Conservation (phyloP, 2,797 vertebrate genomes). For the Cyprinella venusta region DNA sequence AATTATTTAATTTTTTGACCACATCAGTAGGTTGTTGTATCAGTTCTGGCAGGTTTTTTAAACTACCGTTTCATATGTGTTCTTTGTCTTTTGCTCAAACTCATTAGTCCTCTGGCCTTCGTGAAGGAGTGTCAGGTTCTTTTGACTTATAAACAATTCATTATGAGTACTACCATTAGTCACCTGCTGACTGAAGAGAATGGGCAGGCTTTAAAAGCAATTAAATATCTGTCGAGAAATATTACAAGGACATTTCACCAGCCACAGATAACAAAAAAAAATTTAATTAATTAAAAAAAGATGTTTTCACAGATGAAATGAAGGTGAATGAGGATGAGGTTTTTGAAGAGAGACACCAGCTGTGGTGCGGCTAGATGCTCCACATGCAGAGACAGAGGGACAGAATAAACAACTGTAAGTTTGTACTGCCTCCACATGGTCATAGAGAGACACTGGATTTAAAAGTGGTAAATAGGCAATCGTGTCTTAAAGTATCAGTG, state of each 20-base stretch:
- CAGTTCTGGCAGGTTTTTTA: neutral
- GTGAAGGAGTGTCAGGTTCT: constrained; percentile 27
- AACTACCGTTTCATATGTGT: neutral
- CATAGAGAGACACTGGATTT: neutral
- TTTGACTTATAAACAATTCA: constrained; percentile 45
- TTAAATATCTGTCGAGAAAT: neutral
- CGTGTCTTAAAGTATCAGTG: neutral
- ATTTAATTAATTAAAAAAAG: no score
- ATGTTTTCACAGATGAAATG: neutral
- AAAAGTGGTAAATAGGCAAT: neutral
- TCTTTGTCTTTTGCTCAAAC: neutral
- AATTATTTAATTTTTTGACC: no score
- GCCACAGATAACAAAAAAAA: neutral
- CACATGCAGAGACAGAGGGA: neutral
- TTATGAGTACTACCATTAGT: neutral
- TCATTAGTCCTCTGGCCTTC: neutral
- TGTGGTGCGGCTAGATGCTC: neutral
- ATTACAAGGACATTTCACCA: neutral
- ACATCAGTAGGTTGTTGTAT: neutral
- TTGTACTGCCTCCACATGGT: constrained; percentile 6
- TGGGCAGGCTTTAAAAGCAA: neutral
- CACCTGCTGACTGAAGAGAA: neutral
- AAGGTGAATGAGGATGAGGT: no score
- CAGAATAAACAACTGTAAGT: neutral
- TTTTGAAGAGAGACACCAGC: neutral